phyloP scores from a whole-genome alignment of 2,888 invertebrate genomes.

The Malacosoma neustria region DNA sequence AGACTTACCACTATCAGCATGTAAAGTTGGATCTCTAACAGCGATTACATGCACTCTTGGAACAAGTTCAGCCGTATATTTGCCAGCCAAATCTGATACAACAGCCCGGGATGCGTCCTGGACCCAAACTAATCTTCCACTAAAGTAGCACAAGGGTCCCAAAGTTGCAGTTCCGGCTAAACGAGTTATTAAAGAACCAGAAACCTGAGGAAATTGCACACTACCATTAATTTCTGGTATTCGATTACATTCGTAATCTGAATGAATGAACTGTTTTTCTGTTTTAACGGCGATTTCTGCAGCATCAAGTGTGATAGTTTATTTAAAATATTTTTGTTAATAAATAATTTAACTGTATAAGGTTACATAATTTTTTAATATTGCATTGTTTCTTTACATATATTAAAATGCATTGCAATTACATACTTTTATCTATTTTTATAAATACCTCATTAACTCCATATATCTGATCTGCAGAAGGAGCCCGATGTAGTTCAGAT shows the following conservation, averaged over 20 bases:
- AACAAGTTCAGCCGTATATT: constrained; percentile 81
- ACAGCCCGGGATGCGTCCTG: constrained; percentile 82
- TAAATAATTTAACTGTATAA: too few relatives aligned
- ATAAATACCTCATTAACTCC: constrained; percentile 56
- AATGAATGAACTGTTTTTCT: too few relatives aligned
- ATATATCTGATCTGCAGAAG: constrained; percentile 75
- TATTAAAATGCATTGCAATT: too few relatives aligned
- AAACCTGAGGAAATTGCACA: constrained; percentile 40
- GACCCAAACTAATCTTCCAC: constrained; percentile 89
- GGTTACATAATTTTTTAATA: too few relatives aligned
- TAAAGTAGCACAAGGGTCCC: constrained; percentile 86
- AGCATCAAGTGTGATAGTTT: too few relatives aligned
- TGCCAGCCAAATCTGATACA: constrained; percentile 83
- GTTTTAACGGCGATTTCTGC: too few relatives aligned
- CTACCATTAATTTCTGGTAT: too few relatives aligned
- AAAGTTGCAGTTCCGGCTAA: constrained; percentile 67
- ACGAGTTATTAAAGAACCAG: constrained; percentile 50
- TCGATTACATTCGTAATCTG: too few relatives aligned
- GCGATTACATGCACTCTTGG: constrained; percentile 80
- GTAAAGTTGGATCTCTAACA: constrained; percentile 81
- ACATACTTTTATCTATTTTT: too few relatives aligned
- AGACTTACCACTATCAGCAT: constrained; percentile 75
- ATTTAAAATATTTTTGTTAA: too few relatives aligned
- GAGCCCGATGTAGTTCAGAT: constrained; percentile 81
- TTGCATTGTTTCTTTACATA: too few relatives aligned